Conservation (phyloP, 2,113 vertebrate species). For the Cyanoliseus patagonus region DNA sequence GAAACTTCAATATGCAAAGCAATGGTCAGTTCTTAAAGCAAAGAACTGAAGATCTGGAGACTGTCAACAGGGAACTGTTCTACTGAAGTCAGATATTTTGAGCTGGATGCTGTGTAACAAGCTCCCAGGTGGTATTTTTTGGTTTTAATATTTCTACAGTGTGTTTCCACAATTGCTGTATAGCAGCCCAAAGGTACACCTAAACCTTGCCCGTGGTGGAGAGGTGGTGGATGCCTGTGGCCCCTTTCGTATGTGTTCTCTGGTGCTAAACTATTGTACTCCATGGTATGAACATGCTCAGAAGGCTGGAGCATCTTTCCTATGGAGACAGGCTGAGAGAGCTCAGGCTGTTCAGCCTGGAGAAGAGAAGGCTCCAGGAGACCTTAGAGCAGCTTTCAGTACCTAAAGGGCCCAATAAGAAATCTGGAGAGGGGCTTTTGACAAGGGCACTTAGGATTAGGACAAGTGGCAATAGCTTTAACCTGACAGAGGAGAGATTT, state of each 20-base stretch:
- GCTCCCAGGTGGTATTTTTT: background rate
- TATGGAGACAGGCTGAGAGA: background rate
- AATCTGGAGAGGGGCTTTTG: background rate
- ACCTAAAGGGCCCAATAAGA: background rate
- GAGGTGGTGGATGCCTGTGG: background rate
- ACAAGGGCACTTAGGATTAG: background rate
- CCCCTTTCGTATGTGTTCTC: fast-evolving
- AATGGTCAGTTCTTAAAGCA: background rate
- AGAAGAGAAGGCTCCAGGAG: background rate
- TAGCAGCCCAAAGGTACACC: background rate
- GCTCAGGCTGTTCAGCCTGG: background rate
- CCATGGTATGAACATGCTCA: background rate
- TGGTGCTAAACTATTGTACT: fast-evolving
- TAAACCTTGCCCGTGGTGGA: fast-evolving
- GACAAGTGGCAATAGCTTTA: background rate
- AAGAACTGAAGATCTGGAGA: background rate
- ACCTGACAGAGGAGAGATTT: background rate
- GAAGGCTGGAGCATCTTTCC: background rate
- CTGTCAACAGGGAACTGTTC: background rate
- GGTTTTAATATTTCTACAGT: background rate
- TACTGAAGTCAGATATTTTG: fast-evolving
- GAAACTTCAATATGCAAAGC: background rate
- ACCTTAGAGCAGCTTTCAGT: background rate
- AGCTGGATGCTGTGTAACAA: background rate
- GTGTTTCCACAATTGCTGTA: fast-evolving